A percentile compares a stretch with the other conserved stretches of the same genome.
phyloP scores from a whole-genome alignment of 92 coral and sea anemone species.

The Palythoa heliodiscus region DNA sequence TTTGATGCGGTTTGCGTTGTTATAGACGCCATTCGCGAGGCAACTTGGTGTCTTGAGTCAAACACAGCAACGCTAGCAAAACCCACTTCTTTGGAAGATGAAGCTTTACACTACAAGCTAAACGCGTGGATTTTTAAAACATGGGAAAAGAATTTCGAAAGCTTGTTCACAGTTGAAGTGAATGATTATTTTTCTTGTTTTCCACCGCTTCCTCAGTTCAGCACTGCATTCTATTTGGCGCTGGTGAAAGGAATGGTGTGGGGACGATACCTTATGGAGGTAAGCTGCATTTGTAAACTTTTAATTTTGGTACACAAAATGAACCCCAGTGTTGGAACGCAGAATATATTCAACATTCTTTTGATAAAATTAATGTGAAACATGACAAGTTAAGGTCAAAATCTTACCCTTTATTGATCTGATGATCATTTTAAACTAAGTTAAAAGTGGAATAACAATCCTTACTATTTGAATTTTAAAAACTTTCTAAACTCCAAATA shows the following conservation, averaged over 20 bases:
- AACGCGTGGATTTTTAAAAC: slow-evolving; percentile 71
- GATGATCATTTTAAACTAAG: too few species aligned
- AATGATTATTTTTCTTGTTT: slow-evolving; percentile 50
- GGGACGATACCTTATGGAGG: slow-evolving; percentile 66
- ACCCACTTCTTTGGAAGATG: slow-evolving; percentile 22
- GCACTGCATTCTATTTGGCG: slow-evolving; percentile 53
- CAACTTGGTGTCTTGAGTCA: not conserved
- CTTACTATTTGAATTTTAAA: too few species aligned
- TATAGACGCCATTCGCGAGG: slow-evolving; percentile 49
- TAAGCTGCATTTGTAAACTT: slow-evolving; percentile 1
- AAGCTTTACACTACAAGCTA: slow-evolving; percentile 55
- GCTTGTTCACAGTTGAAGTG: not conserved
- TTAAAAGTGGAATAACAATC: too few species aligned
- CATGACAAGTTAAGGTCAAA: too few species aligned
- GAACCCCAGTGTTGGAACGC: too few species aligned
- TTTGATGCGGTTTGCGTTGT: slow-evolving; percentile 41
- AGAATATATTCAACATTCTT: too few species aligned
- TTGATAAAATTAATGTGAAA: too few species aligned
- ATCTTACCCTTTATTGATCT: too few species aligned
- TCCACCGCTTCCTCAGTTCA: slow-evolving; percentile 67
- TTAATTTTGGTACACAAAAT: too few species aligned
- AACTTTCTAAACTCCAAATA: too few species aligned
- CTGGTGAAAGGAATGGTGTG: slow-evolving; percentile 63
- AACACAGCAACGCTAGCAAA: not conserved
- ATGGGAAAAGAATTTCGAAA: not conserved